Evolutionary conservation across 2,113 vertebrate genomes (phyloP).

Genomic region (Ondatra zibethicus): DNA sequence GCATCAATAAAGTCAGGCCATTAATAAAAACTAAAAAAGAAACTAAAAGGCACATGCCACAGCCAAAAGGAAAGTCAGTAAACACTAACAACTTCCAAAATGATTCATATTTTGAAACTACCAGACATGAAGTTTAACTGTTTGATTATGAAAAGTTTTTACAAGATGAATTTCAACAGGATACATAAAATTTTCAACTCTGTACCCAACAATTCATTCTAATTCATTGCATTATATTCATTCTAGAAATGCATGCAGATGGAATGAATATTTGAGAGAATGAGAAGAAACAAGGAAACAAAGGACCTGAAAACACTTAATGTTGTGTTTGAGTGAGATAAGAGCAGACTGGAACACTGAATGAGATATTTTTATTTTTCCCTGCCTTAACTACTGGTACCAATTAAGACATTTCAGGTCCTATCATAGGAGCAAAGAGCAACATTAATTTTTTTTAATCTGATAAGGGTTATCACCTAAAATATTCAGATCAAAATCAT

Average conservation of each 20-base stretch:
- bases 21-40: neutral
- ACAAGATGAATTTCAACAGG: neutral
- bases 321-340: neutral
- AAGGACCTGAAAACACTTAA: neutral
- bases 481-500: neutral
- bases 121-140: neutral
- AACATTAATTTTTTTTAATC: slow-evolving; percentile 15
- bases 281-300: neutral
- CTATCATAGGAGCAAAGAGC: neutral
- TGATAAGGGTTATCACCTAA: neutral
- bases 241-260: neutral
- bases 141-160: neutral
- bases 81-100: neutral
- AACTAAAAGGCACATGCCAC: neutral
- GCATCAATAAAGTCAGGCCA: neutral
- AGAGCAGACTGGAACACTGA: neutral
- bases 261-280: neutral
- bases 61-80: neutral
- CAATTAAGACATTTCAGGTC: neutral
- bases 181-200: neutral
- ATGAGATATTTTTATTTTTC: neutral
- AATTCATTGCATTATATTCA: neutral
- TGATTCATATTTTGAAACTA: neutral
- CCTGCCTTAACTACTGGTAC: neutral
- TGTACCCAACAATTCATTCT: neutral